Base-by-base conservation (phyloP, 2,113 vertebrate species). In the Callithrix jacchus region DNA sequence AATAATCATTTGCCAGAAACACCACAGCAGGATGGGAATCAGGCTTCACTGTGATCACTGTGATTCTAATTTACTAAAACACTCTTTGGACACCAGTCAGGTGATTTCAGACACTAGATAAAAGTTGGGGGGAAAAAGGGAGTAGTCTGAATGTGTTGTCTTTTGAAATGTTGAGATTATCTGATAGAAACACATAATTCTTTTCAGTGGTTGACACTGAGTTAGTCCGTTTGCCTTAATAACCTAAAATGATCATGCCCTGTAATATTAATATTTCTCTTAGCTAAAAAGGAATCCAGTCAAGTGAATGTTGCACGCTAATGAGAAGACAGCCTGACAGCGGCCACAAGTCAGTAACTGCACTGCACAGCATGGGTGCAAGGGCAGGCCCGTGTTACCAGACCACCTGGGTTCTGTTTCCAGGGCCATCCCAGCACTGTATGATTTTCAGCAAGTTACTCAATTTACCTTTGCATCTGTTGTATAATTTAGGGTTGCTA, bases 311-410 rank as follows among this genome's bases (percentile, higher is more conserved):
- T 25, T 35, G 68, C 58, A 5, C 3, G 18, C n/a, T 52, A n/a
- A 40, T 0, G 3, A 68, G 27, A 1, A 16, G 61, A 40, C 5
- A 13, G 35, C 56, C 35, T 20, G 87, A 30, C 71, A 9, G 0
- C 0, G 64, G 70, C 49, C 32, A 2, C 3, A 5, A 17, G 71
- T 35, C 49, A 0, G 32, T 6, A 18, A 32, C 21, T 23, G 73
- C 7, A 0, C 6, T 0, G 11, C 23, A 2, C 7, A 14, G 49
- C 0, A 2, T 1, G 1, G 13, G 58, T 20, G 18, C 21, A 47
- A 14, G 13, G 25, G 23, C 3, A 35, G 95, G 37, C 61, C 47
- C 5, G 3, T 18, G 87, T 49, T 10, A 10, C 25, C 30, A 30
- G 35, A 23, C 35, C 52, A 17, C 21, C 20, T 17, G 40, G 32